Evolutionary conservation across 1,140 invertebrate species (phyloP), one percentile per base, ranked within the genome.

Genomic region (Papilio machaon): DNA sequence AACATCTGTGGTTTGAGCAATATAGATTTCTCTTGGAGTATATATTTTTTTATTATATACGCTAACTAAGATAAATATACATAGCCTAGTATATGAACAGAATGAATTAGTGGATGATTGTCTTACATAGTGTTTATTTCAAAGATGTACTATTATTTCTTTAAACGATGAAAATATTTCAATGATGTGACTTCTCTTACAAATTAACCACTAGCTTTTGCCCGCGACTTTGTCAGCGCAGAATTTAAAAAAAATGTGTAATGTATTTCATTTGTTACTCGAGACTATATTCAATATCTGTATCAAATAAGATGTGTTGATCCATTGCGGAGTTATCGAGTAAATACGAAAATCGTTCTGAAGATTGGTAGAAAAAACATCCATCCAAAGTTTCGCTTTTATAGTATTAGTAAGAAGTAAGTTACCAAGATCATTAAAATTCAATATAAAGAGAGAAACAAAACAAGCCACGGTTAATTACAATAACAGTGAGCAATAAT

Each of bases 11-110:
- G 19, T 80, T 77, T 80, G 81, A 79, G 82, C 77, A 81, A 54
- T 73, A 77, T 64, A 82, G 82, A 82, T 83, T 85, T 82, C 83
- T 64, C 80, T 87, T 78, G 82, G 82, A 86, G 86, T 79, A 82
- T n/a, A n/a, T n/a, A n/a, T n/a, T 83, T 83, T 88, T 86, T 87
- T 85, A 88, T 85, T 35, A 30, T n/a, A 23, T 4, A 67, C 13
- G 13, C 17, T 23, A 64, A 9, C 19, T 35, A 17, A n/a, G 8
- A n/a, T 54, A 52, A 52, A 52, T 54, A 54, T 54, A n/a, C 52
- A 17, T 49, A 49, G 47, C 47, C 0, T 47, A 0, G 13, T 47
- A 47, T 47, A 11, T 9, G 9, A 47, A 47, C 0, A n/a, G n/a
- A n/a, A n/a, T n/a, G n/a, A n/a, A n/a, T n/a, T 49, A 49, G 47